These are phyloP conservation scores for Eupithecia tripunctaria DNA, from an alignment of 2,888 invertebrate species.

Conservation along the genomic window DNA sequence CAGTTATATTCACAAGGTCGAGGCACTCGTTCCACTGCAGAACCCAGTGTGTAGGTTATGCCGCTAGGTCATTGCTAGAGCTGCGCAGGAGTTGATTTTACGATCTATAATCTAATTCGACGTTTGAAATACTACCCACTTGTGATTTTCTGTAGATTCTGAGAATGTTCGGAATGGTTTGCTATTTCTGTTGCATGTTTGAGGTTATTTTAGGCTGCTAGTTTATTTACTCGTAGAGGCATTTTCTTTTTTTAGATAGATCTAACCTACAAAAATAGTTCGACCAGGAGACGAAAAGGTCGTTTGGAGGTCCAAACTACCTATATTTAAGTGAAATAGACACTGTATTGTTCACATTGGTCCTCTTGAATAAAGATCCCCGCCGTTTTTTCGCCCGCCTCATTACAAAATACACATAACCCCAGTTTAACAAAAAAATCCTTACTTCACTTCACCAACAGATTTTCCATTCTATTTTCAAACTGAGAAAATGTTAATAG, in stretches of 20 bases:
- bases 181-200: neutral
- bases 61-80: slow-evolving; percentile 42
- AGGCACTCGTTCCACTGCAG: slow-evolving; percentile 25
- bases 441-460: neutral
- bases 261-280: no score
- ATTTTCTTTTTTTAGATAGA: neutral
- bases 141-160: neutral
- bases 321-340: neutral
- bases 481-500: neutral
- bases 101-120: slow-evolving; percentile 4
- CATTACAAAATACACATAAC: neutral
- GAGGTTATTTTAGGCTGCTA: neutral
- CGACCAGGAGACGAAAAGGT: no score
- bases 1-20: slow-evolving; percentile 26
- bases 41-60: slow-evolving; percentile 40
- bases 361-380: neutral
- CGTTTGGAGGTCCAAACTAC: neutral
- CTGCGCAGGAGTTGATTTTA: slow-evolving; percentile 10
- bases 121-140: slow-evolving; percentile 1
- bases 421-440: neutral
- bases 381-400: neutral
- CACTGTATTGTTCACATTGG: neutral
- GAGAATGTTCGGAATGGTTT: neutral
- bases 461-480: neutral
- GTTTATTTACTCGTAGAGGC: neutral